These are phyloP conservation scores for Apantesis nais DNA, from an alignment of 2,888 invertebrate genomes.

Conservation along the genomic window DNA sequence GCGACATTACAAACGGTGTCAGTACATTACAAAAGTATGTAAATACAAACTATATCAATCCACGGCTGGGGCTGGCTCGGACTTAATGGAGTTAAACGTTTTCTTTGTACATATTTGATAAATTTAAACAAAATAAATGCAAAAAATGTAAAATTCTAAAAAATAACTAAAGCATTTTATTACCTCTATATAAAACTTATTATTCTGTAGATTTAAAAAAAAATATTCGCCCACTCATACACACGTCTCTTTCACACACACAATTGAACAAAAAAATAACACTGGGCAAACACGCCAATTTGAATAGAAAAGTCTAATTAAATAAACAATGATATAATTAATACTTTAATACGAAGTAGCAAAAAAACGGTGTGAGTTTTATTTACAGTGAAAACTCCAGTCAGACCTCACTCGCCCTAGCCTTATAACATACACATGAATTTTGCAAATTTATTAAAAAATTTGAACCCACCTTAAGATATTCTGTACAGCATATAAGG, in stretches of 20 bases:
- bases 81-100: slow-evolving; percentile 29
- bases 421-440: slow-evolving; percentile 40
- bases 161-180: slow-evolving; percentile 4
- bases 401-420: slow-evolving; percentile 35
- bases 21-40: slow-evolving; percentile 45
- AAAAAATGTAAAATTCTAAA: slow-evolving; percentile 10
- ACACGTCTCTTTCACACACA: slow-evolving; percentile 13
- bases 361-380: slow-evolving; percentile 31
- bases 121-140: slow-evolving; percentile 7
- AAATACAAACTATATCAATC: slow-evolving; percentile 46
- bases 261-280: slow-evolving; percentile 7
- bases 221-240: slow-evolving; percentile 2
- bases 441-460: slow-evolving; percentile 54
- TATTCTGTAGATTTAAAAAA: slow-evolving; percentile 4
- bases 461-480: slow-evolving; percentile 72
- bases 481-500: slow-evolving; percentile 62
- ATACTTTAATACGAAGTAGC: slow-evolving; percentile 27
- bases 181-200: not conserved
- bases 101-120: not conserved
- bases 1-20: slow-evolving; percentile 29
- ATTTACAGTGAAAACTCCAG: slow-evolving; percentile 42
- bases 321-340: slow-evolving; percentile 37
- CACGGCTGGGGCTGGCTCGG: slow-evolving; percentile 48
- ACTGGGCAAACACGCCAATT: slow-evolving; percentile 4
- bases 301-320: slow-evolving; percentile 8